phyloP scores from a whole-genome alignment of 2,797 vertebrate genomes.

The Cynodonichthys magdalenae region DNA sequence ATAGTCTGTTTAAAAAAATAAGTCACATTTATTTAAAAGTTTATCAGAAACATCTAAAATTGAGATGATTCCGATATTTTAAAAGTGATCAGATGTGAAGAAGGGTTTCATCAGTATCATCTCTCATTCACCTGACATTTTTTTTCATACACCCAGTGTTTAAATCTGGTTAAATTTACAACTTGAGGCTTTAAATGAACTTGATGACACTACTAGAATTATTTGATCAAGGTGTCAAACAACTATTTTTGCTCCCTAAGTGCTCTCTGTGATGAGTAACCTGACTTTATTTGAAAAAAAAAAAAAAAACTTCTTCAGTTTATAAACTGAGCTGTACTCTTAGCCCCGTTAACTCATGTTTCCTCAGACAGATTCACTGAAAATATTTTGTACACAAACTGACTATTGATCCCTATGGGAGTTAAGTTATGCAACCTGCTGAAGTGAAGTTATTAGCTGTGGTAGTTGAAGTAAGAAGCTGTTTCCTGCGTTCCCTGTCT shows the following conservation, averaged over 20 bases:
- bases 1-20: neutral
- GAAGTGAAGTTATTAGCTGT: conserved; percentile 46
- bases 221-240: neutral
- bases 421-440: conserved; percentile 62
- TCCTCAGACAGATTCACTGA: conserved; percentile 55
- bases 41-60: too few species aligned
- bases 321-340: neutral
- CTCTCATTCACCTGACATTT: neutral
- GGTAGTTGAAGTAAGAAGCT: conserved; percentile 40
- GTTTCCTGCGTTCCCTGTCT: conserved; percentile 8
- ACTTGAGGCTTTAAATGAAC: neutral
- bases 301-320: neutral
- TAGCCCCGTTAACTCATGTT: conserved; percentile 2
- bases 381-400: conserved; percentile 66
- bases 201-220: neutral
- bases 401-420: conserved; percentile 75
- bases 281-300: neutral
- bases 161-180: neutral
- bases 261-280: conserved; percentile 7
- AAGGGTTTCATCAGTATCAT: neutral
- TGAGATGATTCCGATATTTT: too few species aligned
- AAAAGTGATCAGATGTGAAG: too few species aligned
- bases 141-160: neutral
- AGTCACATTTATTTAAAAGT: neutral
- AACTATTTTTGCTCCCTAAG: neutral